phyloP scores from a whole-genome alignment of 2,113 vertebrate genomes.

The Taurulus bubalis region DNA sequence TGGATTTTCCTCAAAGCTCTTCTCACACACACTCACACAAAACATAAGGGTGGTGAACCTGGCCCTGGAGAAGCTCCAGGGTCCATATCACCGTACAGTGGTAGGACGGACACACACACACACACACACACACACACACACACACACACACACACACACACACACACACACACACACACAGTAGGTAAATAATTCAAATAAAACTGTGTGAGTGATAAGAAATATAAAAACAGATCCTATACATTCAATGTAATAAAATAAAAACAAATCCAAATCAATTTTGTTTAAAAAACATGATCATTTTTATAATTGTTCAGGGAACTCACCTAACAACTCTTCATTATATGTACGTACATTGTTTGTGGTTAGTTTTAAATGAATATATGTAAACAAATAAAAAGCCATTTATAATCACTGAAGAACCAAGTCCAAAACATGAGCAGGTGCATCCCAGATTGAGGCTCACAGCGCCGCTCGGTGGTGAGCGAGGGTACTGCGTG shows the following conservation, averaged over 20 bases:
- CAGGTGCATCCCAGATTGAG: background rate
- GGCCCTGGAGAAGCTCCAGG: slow-evolving; percentile 53
- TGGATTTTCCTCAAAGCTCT: too few relatives aligned
- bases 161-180: too few relatives aligned
- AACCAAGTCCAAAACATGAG: too few relatives aligned
- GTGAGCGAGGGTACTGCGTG: slow-evolving; percentile 19
- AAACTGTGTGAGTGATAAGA: too few relatives aligned
- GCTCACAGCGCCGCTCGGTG: slow-evolving; percentile 57
- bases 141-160: too few relatives aligned
- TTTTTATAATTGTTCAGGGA: background rate
- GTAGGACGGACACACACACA: slow-evolving; percentile 41
- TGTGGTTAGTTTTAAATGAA: background rate
- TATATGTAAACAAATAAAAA: background rate
- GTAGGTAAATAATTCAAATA: background rate
- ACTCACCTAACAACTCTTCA: background rate
- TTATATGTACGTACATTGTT: background rate
- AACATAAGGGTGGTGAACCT: slow-evolving; percentile 63
- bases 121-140: too few relatives aligned
- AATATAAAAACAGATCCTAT: too few relatives aligned
- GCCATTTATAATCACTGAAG: background rate
- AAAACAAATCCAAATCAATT: background rate
- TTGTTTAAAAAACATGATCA: background rate
- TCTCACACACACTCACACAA: too few relatives aligned
- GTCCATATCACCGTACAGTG: slow-evolving; percentile 48
- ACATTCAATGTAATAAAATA: background rate